Conservation (phyloP, 2,888 invertebrate genomes). For the Cheilosia vernalis region DNA sequence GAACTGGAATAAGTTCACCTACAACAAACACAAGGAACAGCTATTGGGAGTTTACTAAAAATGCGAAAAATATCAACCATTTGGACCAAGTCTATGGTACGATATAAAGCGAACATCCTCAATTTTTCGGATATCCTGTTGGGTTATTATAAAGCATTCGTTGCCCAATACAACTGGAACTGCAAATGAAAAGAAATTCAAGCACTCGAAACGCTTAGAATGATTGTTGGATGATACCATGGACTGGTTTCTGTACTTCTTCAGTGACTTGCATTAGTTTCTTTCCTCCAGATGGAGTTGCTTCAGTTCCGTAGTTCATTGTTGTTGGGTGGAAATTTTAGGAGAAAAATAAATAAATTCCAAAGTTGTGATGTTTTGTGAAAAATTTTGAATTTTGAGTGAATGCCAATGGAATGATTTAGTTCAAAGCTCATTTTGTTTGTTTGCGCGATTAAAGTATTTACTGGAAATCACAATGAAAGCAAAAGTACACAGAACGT, state of each 20-base stretch:
- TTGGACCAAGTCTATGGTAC: conserved; percentile 76
- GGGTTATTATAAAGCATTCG: conserved; percentile 78
- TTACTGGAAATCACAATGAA: background rate
- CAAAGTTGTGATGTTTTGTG: conserved; percentile 5
- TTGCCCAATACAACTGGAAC: conserved; percentile 80
- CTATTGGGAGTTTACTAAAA: background rate
- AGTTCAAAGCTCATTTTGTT: background rate
- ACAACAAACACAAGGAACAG: background rate
- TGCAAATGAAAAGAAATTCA: conserved; percentile 54
- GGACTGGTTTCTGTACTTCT: conserved; percentile 77
- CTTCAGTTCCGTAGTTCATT: conserved; percentile 30
- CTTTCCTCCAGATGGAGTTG: conserved; percentile 48
- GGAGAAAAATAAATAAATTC: background rate
- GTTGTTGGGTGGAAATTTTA: background rate
- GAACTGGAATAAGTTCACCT: conserved; percentile 76
- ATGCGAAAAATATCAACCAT: conserved; percentile 53
- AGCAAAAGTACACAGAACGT: background rate
- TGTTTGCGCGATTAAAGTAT: background rate
- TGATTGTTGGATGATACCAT: conserved; percentile 75
- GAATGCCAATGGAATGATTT: background rate
- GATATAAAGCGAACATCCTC: conserved; percentile 78
- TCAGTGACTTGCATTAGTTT: conserved; percentile 79
- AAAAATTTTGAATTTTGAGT: conserved; percentile 44
- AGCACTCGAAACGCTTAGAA: background rate
- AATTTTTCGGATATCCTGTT: conserved; percentile 80